phyloP scores from a whole-genome alignment of 2,113 vertebrate genomes.

The Leiothrix lutea region DNA sequence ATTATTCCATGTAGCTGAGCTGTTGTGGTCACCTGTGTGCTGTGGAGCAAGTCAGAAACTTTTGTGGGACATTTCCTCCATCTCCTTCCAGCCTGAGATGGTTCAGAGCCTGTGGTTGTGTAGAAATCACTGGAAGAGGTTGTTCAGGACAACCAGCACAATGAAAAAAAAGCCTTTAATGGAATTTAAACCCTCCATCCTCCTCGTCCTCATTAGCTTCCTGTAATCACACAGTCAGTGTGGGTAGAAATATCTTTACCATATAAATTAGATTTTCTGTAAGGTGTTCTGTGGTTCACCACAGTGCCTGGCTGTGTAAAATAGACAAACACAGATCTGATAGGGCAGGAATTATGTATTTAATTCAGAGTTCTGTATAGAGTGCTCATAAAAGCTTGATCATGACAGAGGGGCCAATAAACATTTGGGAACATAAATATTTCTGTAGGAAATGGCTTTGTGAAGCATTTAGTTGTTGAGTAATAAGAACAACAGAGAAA shows the following conservation, averaged over 20 bases:
- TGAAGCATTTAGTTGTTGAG: constrained; percentile 66
- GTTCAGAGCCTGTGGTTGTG: neutral
- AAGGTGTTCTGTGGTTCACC: neutral
- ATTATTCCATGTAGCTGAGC: neutral
- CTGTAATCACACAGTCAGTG: neutral
- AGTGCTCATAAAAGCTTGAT: constrained; percentile 70
- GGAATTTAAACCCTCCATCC: neutral
- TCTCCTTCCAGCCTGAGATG: neutral
- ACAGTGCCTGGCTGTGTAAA: neutral
- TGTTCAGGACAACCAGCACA: neutral
- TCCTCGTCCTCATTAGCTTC: neutral
- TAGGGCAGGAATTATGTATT: constrained; percentile 62
- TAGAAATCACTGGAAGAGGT: neutral
- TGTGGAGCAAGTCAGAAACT: neutral
- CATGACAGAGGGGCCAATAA: constrained; percentile 69
- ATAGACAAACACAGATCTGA: constrained; percentile 35
- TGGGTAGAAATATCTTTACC: constrained; percentile 17
- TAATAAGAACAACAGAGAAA: constrained; percentile 63
- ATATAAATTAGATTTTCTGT: neutral
- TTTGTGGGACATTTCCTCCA: neutral
- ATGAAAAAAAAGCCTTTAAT: neutral
- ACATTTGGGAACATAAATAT: constrained; percentile 67
- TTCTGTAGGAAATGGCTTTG: constrained; percentile 67
- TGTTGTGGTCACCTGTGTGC: neutral
- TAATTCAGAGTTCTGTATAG: constrained; percentile 59